Base-by-base conservation (phyloP, 2,113 vertebrate species). In the Colossoma macropomum region DNA sequence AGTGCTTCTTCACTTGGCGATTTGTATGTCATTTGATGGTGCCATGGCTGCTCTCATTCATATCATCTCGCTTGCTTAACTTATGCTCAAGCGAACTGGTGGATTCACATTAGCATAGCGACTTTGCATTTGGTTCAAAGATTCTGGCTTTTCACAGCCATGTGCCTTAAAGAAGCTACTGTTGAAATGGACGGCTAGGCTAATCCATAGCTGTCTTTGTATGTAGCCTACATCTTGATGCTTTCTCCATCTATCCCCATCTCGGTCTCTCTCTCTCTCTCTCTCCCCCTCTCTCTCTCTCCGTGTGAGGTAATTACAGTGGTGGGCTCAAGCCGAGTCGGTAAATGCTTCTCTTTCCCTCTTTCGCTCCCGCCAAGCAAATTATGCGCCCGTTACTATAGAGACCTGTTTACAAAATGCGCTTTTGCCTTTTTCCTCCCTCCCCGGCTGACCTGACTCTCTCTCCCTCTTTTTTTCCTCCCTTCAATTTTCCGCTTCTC, bases 241-340 rank as follows among this genome's bases (percentile, higher is more conserved):
- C 60, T 75, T 34, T 62, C 60, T 56, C n/a, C 21, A 45, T 68
- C 69, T 45, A 4, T 62, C 62, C 21, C 34, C 19, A n/a, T 65
- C 17, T 80, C 65, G 32, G 15, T 50, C 16, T 81, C 13, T 52
- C 63, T 54, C 13, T 59, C 21, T 52, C 48, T 75, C 32, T 41
- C 52, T 62, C 45, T 54, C 16, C 66, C 50, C 13, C 16, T 50
- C 60, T 68, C 69, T 27, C 48, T 77, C 17, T 77, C 66, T 69
- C 30, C 88, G 80, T 89, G 45, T 87, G 90, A 90, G 85, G 76
- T 95, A 95, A 95, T 95, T 95, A 95, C 92, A 93, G 92, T 91
- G 88, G 91, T 91, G 92, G 92, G 93, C 91, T 95, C 94, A 94
- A 93, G 91, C 94, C 88, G 93, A 87, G 94, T 90, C 87, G 90